phyloP scores from a whole-genome alignment of 2,797 vertebrate genomes.

The Danio kyathit region DNA sequence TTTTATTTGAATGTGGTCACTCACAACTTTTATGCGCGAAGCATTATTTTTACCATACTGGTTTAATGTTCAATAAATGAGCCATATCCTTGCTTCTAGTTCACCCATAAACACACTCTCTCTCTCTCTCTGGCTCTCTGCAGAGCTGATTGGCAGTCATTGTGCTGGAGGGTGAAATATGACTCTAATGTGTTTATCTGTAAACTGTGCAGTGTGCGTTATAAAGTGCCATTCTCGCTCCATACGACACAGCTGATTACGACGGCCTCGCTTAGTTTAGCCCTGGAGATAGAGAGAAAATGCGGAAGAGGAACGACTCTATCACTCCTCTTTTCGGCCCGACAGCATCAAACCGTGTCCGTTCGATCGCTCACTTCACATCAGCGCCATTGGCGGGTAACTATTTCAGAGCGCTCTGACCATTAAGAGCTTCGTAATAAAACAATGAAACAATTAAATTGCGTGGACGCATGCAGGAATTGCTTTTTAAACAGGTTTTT shows the following conservation, averaged over 20 bases:
- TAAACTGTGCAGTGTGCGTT: constrained; percentile 51
- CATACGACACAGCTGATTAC: constrained; percentile 43
- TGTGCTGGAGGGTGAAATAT: constrained; percentile 55
- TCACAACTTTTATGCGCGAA: constrained; percentile 24
- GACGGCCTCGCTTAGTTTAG: constrained; percentile 30
- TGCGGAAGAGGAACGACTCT: constrained; percentile 17
- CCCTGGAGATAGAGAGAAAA: constrained; percentile 36
- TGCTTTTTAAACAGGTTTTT: constrained; percentile 64
- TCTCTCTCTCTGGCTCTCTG: constrained; percentile 31
- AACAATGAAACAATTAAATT: constrained; percentile 65
- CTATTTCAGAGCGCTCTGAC: constrained; percentile 46
- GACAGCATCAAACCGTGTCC: constrained; percentile 37
- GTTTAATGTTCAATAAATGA: constrained; percentile 64
- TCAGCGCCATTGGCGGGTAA: constrained; percentile 7
- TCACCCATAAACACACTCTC: constrained; percentile 29
- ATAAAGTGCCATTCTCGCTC: constrained; percentile 52
- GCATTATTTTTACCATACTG: constrained; percentile 54
- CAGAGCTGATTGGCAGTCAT: constrained; percentile 60
- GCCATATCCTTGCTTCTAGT: constrained; percentile 60
- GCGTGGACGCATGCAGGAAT: constrained; percentile 51
- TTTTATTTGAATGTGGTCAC: constrained; percentile 35
- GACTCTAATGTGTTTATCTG: constrained; percentile 58
- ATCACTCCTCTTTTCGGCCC: constrained; percentile 34
- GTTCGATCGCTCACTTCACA: constrained; percentile 36
- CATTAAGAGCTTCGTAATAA: constrained; percentile 56